A percentile compares a stretch with the other conserved stretches of the same genome.
Evolutionary conservation across 2,888 invertebrate species (phyloP).

Genomic region (Apamea epomidion): DNA sequence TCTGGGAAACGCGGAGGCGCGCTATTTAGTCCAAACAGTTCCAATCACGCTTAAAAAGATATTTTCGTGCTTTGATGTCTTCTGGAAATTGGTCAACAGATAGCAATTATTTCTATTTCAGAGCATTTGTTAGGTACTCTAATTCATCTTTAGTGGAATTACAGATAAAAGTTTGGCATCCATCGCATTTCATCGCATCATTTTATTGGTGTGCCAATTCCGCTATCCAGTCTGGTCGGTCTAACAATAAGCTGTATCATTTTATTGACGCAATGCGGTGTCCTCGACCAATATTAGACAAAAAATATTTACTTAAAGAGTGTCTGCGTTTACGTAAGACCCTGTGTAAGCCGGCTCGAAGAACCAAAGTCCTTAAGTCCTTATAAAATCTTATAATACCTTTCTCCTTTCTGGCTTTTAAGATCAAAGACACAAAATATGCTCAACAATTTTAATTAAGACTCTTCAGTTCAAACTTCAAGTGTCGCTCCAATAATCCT

Average conservation of each 20-base stretch:
- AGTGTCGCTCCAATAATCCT: slow-evolving; percentile 7
- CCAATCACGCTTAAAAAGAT: slow-evolving; percentile 15
- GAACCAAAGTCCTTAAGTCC: background rate
- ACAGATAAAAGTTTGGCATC: slow-evolving; percentile 18
- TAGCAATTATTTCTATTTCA: slow-evolving; percentile 17
- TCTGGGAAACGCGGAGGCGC: background rate
- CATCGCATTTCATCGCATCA: slow-evolving; percentile 1
- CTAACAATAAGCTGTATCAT: background rate
- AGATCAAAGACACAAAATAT: slow-evolving; percentile 3
- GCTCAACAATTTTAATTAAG: slow-evolving; percentile 31
- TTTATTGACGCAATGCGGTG: slow-evolving; percentile 48
- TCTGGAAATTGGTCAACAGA: slow-evolving; percentile 20
- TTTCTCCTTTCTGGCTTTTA: background rate
- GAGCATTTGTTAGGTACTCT: slow-evolving; percentile 16
- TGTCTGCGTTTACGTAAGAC: background rate
- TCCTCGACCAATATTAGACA: background rate
- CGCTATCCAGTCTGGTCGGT: background rate
- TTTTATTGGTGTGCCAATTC: slow-evolving; percentile 28
- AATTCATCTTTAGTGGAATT: slow-evolving; percentile 29
- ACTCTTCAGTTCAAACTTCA: slow-evolving; percentile 6
- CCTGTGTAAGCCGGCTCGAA: background rate
- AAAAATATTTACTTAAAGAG: too few relatives aligned
- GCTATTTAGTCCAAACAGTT: background rate
- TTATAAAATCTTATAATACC: slow-evolving; percentile 2
- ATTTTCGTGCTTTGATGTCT: slow-evolving; percentile 10